These are phyloP conservation scores for Heterochromis multidens DNA, from an alignment of 2,113 vertebrate species.

Conservation along the genomic window DNA sequence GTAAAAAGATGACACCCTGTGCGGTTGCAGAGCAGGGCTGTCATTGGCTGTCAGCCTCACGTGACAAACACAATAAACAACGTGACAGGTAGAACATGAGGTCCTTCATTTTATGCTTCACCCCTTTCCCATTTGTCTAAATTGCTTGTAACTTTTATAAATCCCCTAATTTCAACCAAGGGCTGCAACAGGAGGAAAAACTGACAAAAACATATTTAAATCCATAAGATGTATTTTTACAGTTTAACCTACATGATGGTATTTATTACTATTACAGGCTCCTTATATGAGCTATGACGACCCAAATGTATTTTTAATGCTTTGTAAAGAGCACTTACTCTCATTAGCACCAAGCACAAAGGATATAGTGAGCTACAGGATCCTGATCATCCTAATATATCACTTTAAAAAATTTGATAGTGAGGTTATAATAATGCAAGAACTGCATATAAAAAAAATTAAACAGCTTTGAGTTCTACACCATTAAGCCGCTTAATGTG, in stretches of 20 bases:
- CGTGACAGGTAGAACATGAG: neutral
- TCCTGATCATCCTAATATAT: neutral
- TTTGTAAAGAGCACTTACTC: neutral
- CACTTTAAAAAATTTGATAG: neutral
- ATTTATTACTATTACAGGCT: neutral
- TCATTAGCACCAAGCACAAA: neutral
- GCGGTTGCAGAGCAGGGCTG: neutral
- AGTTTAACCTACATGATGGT: neutral
- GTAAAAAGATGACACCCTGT: constrained; percentile 37
- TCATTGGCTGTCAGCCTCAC: constrained; percentile 55
- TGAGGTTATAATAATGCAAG: neutral
- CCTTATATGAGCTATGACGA: neutral
- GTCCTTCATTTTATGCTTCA: neutral
- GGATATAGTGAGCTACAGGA: neutral
- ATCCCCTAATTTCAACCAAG: neutral
- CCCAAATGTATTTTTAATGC: neutral
- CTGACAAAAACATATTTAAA: neutral
- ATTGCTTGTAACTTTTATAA: neutral
- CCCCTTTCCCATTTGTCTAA: neutral
- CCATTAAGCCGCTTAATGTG: neutral
- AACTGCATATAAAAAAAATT: neutral
- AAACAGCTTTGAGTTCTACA: neutral
- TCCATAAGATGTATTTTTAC: neutral
- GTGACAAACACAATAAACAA: constrained; percentile 56
- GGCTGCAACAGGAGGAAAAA: neutral